Conservation (phyloP, 2,888 invertebrate genomes). For the Didymodactylos carnosus region DNA sequence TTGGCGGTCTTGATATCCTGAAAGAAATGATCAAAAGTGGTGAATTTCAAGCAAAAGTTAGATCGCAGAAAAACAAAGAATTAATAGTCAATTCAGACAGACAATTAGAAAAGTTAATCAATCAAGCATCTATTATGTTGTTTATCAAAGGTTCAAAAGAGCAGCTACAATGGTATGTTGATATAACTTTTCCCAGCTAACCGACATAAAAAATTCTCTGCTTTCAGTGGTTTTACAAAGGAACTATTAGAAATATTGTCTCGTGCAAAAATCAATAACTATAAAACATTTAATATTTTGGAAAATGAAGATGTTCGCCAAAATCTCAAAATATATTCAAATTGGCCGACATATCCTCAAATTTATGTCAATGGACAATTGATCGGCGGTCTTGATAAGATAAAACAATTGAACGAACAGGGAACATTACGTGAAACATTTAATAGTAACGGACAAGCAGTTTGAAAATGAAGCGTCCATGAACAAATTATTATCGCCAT, state of each 20-base stretch:
- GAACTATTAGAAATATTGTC: constrained; percentile 83
- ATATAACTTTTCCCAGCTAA: too few species aligned
- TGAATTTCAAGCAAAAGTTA: constrained; percentile 6
- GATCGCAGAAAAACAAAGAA: not conserved
- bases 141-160: constrained; percentile 97
- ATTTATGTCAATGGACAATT: constrained; percentile 11
- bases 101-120: not conserved
- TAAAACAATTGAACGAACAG: constrained; percentile 9
- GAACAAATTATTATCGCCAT: too few species aligned
- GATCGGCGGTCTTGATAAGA: constrained; percentile 11
- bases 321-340: constrained; percentile 10
- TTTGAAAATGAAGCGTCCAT: too few species aligned
- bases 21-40: constrained; percentile 10
- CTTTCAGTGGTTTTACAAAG: constrained; percentile 96
- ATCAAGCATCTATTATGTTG: constrained; percentile 40
- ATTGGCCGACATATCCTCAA: constrained; percentile 15
- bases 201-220: too few species aligned
- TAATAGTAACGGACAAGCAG: not conserved
- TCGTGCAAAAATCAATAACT: constrained; percentile 39
- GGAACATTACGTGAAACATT: constrained; percentile 5
- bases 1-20: constrained; percentile 13
- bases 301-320: constrained; percentile 13
- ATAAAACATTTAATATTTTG: constrained; percentile 10
- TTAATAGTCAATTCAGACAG: not conserved
- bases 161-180: constrained; percentile 70